Evolutionary conservation across 2,888 invertebrate species (phyloP), one percentile per base, ranked within the genome.

Genomic region (Cetonia aurata): DNA sequence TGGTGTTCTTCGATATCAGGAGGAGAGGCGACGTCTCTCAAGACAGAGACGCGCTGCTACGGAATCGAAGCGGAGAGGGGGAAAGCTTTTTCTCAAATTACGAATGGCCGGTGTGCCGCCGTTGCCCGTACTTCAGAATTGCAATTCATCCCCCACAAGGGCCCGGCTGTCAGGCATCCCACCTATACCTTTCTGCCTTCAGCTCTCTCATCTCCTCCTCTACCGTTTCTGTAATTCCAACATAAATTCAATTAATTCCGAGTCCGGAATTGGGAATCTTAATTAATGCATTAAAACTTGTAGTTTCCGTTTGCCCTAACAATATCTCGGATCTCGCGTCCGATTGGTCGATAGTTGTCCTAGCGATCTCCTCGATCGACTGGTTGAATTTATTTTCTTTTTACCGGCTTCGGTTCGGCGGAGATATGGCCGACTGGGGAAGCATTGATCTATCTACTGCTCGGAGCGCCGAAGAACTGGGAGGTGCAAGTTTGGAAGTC

Each of bases 211-310:
- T 37, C 15, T 33, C 33, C 17, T 52, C 52, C 6, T 12, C 10
- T 6, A 10, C 17, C 68, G 56, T 67, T 72, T 72, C 70, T 69
- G 69, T 74, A 75, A 75, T 73, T 71, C 73, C 56, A 41, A 65
- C 69, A 69, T 72, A 75, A 75, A 74, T 75, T 74, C 69, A 71
- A 71, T 71, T 70, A 74, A 75, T 73, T 72, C 73, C 71, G 60
- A 70, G 62, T 62, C 69, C 66, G 71, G 73, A 72, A 67, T 73
- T 73, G 53, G 12, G 66, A 70, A 70, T 70, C 70, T 70, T 70
- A 70, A 70, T 70, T 70, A 73, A 69, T 73, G 69, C 66, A 71
- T 73, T 72, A 62, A 67, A 69, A 50, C 68, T 69, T 56, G 67
- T 71, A 60, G 60, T 60, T 57, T 68, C 56, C 50, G 53, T 59